These are phyloP conservation scores for Lacerta agilis DNA, from an alignment of 2,797 vertebrate species.

Conservation along the genomic window DNA sequence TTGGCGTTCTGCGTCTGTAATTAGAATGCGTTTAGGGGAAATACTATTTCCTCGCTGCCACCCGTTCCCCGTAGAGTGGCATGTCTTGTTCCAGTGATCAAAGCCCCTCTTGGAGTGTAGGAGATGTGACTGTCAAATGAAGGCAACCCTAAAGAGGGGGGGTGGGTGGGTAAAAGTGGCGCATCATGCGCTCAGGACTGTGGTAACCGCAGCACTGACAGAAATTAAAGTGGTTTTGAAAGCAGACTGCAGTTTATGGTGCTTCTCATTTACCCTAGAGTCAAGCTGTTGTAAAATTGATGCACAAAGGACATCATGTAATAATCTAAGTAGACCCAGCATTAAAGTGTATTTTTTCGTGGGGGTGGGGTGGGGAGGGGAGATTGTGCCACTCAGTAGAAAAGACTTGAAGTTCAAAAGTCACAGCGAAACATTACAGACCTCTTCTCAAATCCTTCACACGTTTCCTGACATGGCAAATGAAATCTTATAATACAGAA, in stretches of 20 bases:
- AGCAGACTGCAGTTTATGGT: slow-evolving; percentile 80
- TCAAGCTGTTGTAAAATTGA: slow-evolving; percentile 81
- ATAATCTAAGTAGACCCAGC: slow-evolving; percentile 69
- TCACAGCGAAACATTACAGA: slow-evolving; percentile 60
- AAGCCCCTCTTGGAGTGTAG: slow-evolving; percentile 74
- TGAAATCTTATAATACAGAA: slow-evolving; percentile 45
- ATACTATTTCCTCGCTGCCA: slow-evolving; percentile 52
- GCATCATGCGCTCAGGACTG: slow-evolving; percentile 67
- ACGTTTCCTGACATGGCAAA: not conserved
- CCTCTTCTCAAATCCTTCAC: slow-evolving; percentile 50
- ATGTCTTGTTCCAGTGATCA: slow-evolving; percentile 80
- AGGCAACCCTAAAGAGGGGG: slow-evolving; percentile 48
- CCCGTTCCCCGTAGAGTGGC: slow-evolving; percentile 69
- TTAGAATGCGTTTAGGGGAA: slow-evolving; percentile 31
- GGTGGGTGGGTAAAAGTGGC: not conserved
- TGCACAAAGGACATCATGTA: slow-evolving; percentile 77
- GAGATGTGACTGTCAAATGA: slow-evolving; percentile 78
- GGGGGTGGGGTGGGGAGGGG: not conserved
- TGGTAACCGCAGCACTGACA: slow-evolving; percentile 77
- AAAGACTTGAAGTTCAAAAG: slow-evolving; percentile 64
- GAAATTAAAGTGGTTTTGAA: slow-evolving; percentile 84
- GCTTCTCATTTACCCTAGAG: slow-evolving; percentile 78
- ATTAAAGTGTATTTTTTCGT: slow-evolving; percentile 69
- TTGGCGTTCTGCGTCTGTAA: slow-evolving; percentile 18
- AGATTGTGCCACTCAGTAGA: slow-evolving; percentile 52